These are phyloP conservation scores for Pempheris klunzingeri DNA, from an alignment of 2,797 vertebrate species.

Conservation along the genomic window DNA sequence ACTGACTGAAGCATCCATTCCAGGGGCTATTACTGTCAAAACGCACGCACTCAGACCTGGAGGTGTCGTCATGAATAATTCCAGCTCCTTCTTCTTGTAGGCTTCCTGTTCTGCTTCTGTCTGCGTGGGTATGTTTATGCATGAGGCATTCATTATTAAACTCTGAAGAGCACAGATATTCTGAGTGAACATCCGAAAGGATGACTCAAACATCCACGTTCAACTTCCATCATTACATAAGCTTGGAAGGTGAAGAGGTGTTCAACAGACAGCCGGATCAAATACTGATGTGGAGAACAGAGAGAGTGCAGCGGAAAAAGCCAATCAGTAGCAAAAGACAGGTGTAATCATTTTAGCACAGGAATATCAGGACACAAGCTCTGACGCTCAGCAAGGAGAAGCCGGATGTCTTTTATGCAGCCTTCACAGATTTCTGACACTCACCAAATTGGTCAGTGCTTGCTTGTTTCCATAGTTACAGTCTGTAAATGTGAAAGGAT, in stretches of 20 bases:
- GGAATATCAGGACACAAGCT: slow-evolving; percentile 25
- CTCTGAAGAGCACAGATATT: slow-evolving; percentile 71
- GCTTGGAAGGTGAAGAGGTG: slow-evolving; percentile 39
- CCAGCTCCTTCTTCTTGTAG: slow-evolving; percentile 58
- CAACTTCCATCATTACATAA: slow-evolving; percentile 62
- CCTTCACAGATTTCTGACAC: slow-evolving; percentile 51
- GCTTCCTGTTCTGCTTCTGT: slow-evolving; percentile 71
- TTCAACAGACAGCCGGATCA: slow-evolving; percentile 42
- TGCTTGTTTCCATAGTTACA: slow-evolving; percentile 79
- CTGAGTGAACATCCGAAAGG: slow-evolving; percentile 51
- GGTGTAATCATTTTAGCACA: slow-evolving; percentile 18
- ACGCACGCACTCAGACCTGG: slow-evolving; percentile 52
- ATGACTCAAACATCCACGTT: slow-evolving; percentile 72
- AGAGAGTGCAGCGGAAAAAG: not conserved
- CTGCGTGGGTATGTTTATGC: slow-evolving; percentile 74
- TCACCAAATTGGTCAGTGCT: slow-evolving; percentile 44
- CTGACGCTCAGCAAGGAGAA: slow-evolving; percentile 10
- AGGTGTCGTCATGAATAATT: slow-evolving; percentile 80
- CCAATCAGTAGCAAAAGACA: slow-evolving; percentile 15
- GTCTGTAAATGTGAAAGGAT: slow-evolving; percentile 58
- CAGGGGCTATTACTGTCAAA: slow-evolving; percentile 70
- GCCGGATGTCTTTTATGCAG: slow-evolving; percentile 39
- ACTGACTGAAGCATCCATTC: slow-evolving; percentile 61
- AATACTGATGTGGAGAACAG: slow-evolving; percentile 26
- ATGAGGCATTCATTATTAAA: slow-evolving; percentile 76